A percentile compares a stretch with the other conserved stretches of the same genome.
These are phyloP conservation scores for Zosterops pallidus DNA, from an alignment of 2,113 vertebrate species.

Conservation along the genomic window DNA sequence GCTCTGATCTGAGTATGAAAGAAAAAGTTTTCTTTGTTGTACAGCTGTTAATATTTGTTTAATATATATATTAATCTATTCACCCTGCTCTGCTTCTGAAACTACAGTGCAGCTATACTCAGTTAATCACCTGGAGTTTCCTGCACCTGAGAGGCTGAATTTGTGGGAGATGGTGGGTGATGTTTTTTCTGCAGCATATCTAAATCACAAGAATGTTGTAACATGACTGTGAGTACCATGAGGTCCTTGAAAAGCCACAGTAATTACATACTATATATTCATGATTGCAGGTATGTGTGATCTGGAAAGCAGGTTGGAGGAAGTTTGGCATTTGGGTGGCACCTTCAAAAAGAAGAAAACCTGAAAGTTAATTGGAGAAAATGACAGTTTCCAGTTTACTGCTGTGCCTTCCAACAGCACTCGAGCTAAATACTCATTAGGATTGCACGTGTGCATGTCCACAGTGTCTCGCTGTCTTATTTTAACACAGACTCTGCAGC, in stretches of 20 bases:
- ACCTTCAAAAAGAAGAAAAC: slow-evolving; percentile 23
- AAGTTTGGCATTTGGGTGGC: neutral
- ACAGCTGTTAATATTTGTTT: neutral
- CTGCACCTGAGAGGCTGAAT: neutral
- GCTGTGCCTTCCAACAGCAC: neutral
- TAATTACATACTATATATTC: neutral
- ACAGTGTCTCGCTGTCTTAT: neutral
- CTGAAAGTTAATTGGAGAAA: neutral
- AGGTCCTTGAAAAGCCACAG: neutral
- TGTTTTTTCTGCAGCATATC: neutral
- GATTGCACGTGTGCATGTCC: neutral
- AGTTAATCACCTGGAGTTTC: neutral
- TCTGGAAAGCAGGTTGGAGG: neutral
- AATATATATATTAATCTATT: neutral
- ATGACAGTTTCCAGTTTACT: neutral
- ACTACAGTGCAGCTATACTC: neutral
- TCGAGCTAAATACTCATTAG: neutral
- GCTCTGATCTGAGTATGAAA: neutral
- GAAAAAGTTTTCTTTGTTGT: neutral
- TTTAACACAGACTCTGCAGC: neutral
- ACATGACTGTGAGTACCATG: neutral
- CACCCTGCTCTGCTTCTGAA: neutral
- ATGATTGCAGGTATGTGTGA: neutral
- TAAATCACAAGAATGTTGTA: neutral
- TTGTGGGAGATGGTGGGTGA: neutral